Base-by-base conservation (phyloP, 2,113 vertebrate genomes). In the Anarrhichthys ocellatus region DNA sequence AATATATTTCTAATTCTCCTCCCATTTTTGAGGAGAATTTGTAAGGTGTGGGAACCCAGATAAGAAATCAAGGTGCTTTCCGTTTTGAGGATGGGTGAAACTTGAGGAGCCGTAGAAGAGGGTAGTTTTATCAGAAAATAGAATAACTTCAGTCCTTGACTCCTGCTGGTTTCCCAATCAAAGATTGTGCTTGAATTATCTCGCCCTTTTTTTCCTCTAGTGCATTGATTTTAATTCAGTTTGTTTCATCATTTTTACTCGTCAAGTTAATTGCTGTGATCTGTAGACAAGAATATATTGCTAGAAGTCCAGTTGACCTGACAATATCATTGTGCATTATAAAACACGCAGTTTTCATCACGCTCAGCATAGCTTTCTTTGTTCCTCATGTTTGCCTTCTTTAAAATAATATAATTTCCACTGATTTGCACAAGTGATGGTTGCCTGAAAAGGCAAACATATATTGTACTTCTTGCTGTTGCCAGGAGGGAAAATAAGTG, bases 91-190 rank as follows among this genome's bases (percentile, higher is more conserved):
- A 48, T 68, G 62, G 59, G 65, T 82, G 61, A 82, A 78, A 75
- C 64, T 44, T 71, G 40, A 81, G 34, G 61, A 78, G 73, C 1
- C 1, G 70, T 29, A 34, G 32, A 46, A 63, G 9, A 69, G 40
- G 70, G 64, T 34, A 20, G 46, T 68, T 91, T 92, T 89, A 90
- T 93, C 85, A 93, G 82, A 92, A 93, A 92, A 92, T 88, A 85
- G 63, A 92, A 82, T 61, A 85, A 73, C 64, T 13, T 80, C 62
- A 80, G 70, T 56, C 48, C 50, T 58, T 70, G 22, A 79, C 68
- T 38, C 52, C 42, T 67, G 62, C 65, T 36, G 36, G 2, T 48
- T 42, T 87, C 50, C 40, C 44, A 48, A 54, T 67, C 65, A 73
- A 73, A 83, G 67, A 61, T 32, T 65, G 32, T 36, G 34, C 29